phyloP scores from a whole-genome alignment of 2,888 invertebrate species.

The Spilarctia lutea region DNA sequence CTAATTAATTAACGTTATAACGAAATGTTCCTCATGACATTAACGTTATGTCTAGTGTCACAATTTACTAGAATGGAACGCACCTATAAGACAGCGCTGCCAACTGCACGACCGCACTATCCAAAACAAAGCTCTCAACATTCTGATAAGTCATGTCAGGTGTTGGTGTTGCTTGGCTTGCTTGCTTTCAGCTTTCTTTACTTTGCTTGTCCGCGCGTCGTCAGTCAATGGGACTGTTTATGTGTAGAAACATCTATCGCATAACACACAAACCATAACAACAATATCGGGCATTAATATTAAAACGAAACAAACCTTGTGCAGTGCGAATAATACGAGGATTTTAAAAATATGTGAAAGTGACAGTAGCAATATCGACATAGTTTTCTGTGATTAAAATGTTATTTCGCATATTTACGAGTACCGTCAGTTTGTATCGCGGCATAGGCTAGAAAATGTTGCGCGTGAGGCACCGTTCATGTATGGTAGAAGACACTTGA shows the following conservation, averaged over 20 bases:
- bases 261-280: constrained; percentile 67
- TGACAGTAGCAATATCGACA: constrained; percentile 77
- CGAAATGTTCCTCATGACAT: not conserved
- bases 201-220: constrained; percentile 81
- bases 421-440: constrained; percentile 72
- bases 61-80: constrained; percentile 57
- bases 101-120: constrained; percentile 55
- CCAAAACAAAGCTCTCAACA: constrained; percentile 62
- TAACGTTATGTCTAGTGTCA: not conserved
- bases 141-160: constrained; percentile 72
- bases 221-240: constrained; percentile 75
- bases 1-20: not conserved
- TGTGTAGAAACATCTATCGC: constrained; percentile 68
- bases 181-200: constrained; percentile 80
- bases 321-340: constrained; percentile 63
- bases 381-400: constrained; percentile 76
- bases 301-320: constrained; percentile 54
- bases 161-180: constrained; percentile 74
- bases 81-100: constrained; percentile 49
- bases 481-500: constrained; percentile 73
- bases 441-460: constrained; percentile 65
- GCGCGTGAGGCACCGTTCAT: constrained; percentile 63
- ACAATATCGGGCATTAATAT: constrained; percentile 60
- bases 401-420: constrained; percentile 77
- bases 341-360: constrained; percentile 75